Conservation (phyloP, 2,113 vertebrate species). For the Sterrhoptilus dennistouni region DNA sequence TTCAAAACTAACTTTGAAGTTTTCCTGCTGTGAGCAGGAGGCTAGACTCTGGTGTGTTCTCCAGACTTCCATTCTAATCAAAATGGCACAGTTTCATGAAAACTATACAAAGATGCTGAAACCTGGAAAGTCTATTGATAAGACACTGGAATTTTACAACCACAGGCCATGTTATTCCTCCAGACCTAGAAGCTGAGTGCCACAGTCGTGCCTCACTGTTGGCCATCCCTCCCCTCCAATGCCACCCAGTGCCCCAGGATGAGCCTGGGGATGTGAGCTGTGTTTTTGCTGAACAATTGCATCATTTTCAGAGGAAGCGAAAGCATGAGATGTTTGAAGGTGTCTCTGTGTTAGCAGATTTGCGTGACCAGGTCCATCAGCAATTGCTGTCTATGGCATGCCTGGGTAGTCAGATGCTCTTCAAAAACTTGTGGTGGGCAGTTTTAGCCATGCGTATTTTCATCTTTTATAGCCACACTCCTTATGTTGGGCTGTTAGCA, state of each 20-base stretch:
- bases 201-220: neutral
- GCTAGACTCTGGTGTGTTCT: neutral
- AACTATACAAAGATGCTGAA: neutral
- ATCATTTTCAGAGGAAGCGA: neutral
- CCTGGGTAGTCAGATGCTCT: constrained; percentile 40
- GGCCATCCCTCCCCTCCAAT: neutral
- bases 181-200: neutral
- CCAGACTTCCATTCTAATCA: neutral
- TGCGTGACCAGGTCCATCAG: constrained; percentile 33
- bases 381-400: neutral
- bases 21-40: neutral
- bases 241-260: neutral
- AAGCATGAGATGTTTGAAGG: constrained; percentile 25
- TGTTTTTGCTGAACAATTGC: neutral
- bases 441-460: constrained; percentile 59
- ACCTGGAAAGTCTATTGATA: rapidly evolving
- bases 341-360: constrained; percentile 20
- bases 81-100: neutral
- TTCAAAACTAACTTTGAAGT: constrained; percentile 45
- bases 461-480: constrained; percentile 50
- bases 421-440: constrained; percentile 62
- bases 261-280: neutral
- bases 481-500: constrained; percentile 55
- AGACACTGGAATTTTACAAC: neutral
- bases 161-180: neutral